Evolutionary conservation across 2,113 vertebrate genomes (phyloP), one percentile per base, ranked within the genome.

Genomic region (Labeo rohita): DNA sequence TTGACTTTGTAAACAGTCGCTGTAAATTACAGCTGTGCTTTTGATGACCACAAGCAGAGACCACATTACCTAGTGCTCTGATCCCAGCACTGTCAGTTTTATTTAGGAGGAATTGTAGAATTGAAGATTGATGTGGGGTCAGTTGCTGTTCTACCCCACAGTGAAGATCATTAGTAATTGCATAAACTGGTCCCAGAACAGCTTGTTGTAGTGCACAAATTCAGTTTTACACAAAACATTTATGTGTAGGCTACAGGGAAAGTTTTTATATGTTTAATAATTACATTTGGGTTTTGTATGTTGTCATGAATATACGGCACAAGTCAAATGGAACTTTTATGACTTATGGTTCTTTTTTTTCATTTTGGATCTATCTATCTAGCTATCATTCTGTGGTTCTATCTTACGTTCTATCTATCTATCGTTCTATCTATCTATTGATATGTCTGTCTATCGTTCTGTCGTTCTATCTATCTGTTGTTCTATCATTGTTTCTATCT

Each of bases 1-100:
- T 82, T 21, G 63, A 82, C 80, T 66, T 70, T 82, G 80, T 82
- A 82, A 82, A 82, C 80, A 82, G 80, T 82, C 47, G 10, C 63
- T 82, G 65, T 82, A 70, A 82, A 82, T 70, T 52, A 82, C 47
- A 52, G 65, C 63, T 34, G 80, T 82, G 68, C 63, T 52, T 82
- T 82, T 68, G 63, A 82, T 70, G 80, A 12, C 80, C 47, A 21
- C 63, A 54, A 82, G 65, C 80, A 82, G 80, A 70, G 63, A 70
- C 47, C 80, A 82, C 68, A 70, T 82, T 54, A 70, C 49, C 28
- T 47, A 50, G 28, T 7, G 18, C 23, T 34, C 43, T 34, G 61
- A 66, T 66, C 45, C n/a, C 80, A 21, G 28, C 13, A 52, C 63
- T 70, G 80, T 82, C 80, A n/a, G 63, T 82, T 11, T 45, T 52